These are phyloP conservation scores for Cladorhizidae sp. DNA, from an alignment of 37 sponge, comb jelly and placozoan species.

Conservation along the genomic window DNA sequence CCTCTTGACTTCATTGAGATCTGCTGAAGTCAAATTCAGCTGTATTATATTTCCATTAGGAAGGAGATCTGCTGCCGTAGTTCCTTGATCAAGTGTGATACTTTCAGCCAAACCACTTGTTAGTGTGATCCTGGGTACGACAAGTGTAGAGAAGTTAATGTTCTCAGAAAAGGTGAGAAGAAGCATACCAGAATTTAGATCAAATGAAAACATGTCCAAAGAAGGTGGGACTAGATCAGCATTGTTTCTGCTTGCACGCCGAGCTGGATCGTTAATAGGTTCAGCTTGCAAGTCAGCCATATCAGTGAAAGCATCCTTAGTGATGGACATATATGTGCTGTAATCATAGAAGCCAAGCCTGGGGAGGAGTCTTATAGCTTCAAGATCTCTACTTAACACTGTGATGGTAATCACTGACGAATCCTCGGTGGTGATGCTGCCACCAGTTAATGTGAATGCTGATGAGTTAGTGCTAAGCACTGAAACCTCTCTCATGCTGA, in stretches of 20 bases:
- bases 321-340: constrained; percentile 58
- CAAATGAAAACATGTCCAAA: constrained; percentile 58
- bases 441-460: constrained; percentile 62
- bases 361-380: constrained; percentile 66
- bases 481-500: constrained; percentile 30
- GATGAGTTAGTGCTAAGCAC: not conserved
- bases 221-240: constrained; percentile 84
- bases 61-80: constrained; percentile 17
- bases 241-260: constrained; percentile 34
- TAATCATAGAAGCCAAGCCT: constrained; percentile 70
- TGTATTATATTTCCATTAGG: constrained; percentile 26
- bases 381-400: constrained; percentile 59
- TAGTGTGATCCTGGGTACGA: constrained; percentile 59
- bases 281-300: constrained; percentile 71
- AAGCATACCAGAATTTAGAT: constrained; percentile 55
- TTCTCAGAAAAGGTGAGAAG: constrained; percentile 79
- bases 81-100: constrained; percentile 47
- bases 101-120: constrained; percentile 39
- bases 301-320: constrained; percentile 54
- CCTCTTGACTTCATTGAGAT: constrained; percentile 75
- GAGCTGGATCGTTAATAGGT: constrained; percentile 35
- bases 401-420: constrained; percentile 82
- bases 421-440: constrained; percentile 54
- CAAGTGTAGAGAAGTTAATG: constrained; percentile 48
- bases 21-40: constrained; percentile 48